Base-by-base conservation (phyloP, 2,113 vertebrate genomes). In the Elachura formosa region DNA sequence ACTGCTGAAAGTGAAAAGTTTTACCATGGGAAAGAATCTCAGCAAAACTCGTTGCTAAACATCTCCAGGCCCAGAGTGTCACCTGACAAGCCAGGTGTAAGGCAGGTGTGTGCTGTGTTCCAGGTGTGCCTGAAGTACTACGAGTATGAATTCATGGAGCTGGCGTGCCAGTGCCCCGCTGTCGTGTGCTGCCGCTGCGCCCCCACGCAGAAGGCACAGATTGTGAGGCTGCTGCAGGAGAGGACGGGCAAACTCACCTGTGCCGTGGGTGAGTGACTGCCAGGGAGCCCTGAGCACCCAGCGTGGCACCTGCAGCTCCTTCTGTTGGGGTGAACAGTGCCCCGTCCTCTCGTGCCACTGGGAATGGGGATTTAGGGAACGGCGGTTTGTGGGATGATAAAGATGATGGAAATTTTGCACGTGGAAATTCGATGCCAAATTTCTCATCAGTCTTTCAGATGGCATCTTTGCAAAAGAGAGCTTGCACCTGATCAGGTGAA, bases 61-160 rank as follows among this genome's bases (percentile, higher is more conserved):
- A n/a, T n/a, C n/a, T n/a, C n/a, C n/a, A n/a, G n/a, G n/a, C n/a
- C n/a, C n/a, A n/a, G n/a, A n/a, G n/a, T n/a, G n/a, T n/a, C n/a
- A n/a, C n/a, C n/a, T n/a, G n/a, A n/a, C n/a, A n/a, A n/a, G n/a
- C n/a, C n/a, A 2, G 52, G 43, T 20, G 69, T 25, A 0, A 31
- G 0, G 6, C 34, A 6, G 68, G 48, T 3, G 18, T 22, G 56
- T 10, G 22, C 49, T 40, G 51, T 66, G 82, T 66, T 2, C 16
- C 72, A 86, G 99, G 98, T 99, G 12, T 99, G 99, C 94, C 98
- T 99, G 78, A 99, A 99, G 94, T 99, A 99, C 97, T 99, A 99
- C 0, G 99, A 99, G 97, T 99, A 98, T 6, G 99, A 99, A 96
- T 99, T 99, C 96, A 99, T 99, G 99, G 99, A 99, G 97, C 97